Evolutionary conservation across 2,888 invertebrate species (phyloP).

Genomic region (Microdon myrmicae): DNA sequence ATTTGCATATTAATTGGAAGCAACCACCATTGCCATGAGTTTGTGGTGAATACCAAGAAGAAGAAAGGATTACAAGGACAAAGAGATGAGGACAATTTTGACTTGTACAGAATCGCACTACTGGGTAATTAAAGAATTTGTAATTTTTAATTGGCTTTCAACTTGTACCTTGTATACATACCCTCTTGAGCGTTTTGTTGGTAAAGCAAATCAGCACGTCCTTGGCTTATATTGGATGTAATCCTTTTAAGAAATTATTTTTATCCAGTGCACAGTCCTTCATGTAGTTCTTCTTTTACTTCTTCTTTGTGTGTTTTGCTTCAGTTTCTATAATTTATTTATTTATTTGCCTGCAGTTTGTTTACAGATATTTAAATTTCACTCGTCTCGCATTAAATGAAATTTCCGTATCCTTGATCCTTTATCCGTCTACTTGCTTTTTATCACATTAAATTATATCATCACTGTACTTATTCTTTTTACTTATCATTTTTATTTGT

Average conservation of each 20-base stretch:
- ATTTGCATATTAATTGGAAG: conserved; percentile 52
- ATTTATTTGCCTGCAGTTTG: conserved; percentile 15
- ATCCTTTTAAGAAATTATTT: not conserved
- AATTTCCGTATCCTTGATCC: too few relatives aligned
- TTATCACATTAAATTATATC: conserved; percentile 21
- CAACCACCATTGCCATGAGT: conserved; percentile 24
- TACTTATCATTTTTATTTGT: conserved; percentile 36
- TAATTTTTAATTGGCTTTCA: conserved; percentile 46
- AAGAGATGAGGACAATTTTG: too few relatives aligned
- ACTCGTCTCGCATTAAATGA: conserved; percentile 21
- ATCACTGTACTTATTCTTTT: conserved; percentile 5
- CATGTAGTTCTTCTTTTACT: not conserved
- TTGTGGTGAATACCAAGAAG: too few relatives aligned
- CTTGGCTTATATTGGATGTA: too few relatives aligned
- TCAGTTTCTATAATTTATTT: conserved; percentile 4
- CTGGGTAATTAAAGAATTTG: conserved; percentile 35
- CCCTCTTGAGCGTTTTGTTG: conserved; percentile 2
- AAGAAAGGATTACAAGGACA: too few relatives aligned
- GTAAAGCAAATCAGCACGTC: conserved; percentile 1
- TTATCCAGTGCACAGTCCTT: not conserved
- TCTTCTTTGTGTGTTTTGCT: not conserved
- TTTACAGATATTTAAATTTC: conserved; percentile 14
- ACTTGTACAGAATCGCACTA: conserved; percentile 10
- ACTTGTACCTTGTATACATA: not conserved
- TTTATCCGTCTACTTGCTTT: conserved; percentile 1